Conservation (phyloP, 1,140 invertebrate genomes). For the Hyles vespertilio region DNA sequence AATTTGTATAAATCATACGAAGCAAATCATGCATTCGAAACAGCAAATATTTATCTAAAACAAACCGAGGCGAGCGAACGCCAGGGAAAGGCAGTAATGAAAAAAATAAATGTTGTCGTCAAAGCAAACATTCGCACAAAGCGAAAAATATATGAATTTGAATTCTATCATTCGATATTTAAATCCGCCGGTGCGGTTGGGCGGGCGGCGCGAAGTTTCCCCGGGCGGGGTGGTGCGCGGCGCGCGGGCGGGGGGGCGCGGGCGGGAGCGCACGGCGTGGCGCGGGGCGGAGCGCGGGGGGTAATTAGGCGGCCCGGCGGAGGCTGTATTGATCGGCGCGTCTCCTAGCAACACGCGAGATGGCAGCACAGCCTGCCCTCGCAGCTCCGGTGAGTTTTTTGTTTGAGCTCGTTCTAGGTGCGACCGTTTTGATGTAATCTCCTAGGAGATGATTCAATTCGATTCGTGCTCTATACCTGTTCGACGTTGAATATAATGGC, state of each 20-base stretch:
- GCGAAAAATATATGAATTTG: slow-evolving; percentile 67
- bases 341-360: slow-evolving; percentile 72
- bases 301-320: slow-evolving; percentile 73
- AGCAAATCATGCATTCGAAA: no score
- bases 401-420: slow-evolving; percentile 61
- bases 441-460: slow-evolving; percentile 60
- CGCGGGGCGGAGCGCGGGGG: slow-evolving; percentile 18
- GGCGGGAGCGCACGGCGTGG: background rate
- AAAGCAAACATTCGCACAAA: slow-evolving; percentile 61
- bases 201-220: slow-evolving; percentile 24
- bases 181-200: slow-evolving; percentile 60
- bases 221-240: slow-evolving; percentile 23
- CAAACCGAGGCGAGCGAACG: no score
- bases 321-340: slow-evolving; percentile 71
- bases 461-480: slow-evolving; percentile 35
- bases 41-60: no score
- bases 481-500: slow-evolving; percentile 35
- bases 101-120: slow-evolving; percentile 30
- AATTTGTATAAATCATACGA: no score
- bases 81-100: slow-evolving; percentile 11
- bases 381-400: slow-evolving; percentile 48
- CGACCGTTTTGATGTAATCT: slow-evolving; percentile 67
- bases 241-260: slow-evolving; percentile 27
- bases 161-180: slow-evolving; percentile 75
- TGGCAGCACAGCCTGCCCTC: slow-evolving; percentile 61